These are phyloP conservation scores for Brachionus asplanchnoidis DNA, from an alignment of 1,140 invertebrate species.

Conservation along the genomic window DNA sequence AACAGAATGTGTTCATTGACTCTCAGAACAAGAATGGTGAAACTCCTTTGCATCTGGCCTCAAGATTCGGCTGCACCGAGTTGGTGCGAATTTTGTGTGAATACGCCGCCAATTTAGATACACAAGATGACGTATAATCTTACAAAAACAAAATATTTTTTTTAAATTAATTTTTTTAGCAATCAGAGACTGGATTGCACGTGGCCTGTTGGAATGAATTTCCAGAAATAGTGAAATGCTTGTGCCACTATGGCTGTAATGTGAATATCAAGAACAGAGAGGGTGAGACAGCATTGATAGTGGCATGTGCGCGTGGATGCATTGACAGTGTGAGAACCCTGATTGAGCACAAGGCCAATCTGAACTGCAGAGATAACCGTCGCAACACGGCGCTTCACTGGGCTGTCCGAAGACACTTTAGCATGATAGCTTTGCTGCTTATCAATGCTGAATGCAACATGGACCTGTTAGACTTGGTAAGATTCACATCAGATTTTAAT, in stretches of 20 bases:
- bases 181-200: constrained; percentile 61
- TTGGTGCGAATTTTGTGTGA: constrained; percentile 58
- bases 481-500: constrained; percentile 44
- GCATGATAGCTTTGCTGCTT: constrained; percentile 75
- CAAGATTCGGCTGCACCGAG: constrained; percentile 60
- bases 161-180: constrained; percentile 47
- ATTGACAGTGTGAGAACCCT: constrained; percentile 74
- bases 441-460: constrained; percentile 81
- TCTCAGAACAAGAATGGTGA: constrained; percentile 55
- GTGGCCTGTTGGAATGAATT: constrained; percentile 62
- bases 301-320: constrained; percentile 61
- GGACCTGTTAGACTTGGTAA: constrained; percentile 63
- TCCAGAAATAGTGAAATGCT: constrained; percentile 55
- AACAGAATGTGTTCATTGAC: constrained; percentile 14
- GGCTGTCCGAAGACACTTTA: constrained; percentile 62
- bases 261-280: constrained; percentile 33
- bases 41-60: constrained; percentile 61
- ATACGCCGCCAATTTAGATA: constrained; percentile 57
- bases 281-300: constrained; percentile 61
- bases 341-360: constrained; percentile 63
- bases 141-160: too few species aligned
- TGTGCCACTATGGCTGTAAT: constrained; percentile 25
- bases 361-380: constrained; percentile 70
- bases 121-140: constrained; percentile 59
- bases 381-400: constrained; percentile 65